These are phyloP conservation scores for Dendrocincla tyrannina DNA, from an alignment of 2,797 vertebrate genomes.

Conservation along the genomic window DNA sequence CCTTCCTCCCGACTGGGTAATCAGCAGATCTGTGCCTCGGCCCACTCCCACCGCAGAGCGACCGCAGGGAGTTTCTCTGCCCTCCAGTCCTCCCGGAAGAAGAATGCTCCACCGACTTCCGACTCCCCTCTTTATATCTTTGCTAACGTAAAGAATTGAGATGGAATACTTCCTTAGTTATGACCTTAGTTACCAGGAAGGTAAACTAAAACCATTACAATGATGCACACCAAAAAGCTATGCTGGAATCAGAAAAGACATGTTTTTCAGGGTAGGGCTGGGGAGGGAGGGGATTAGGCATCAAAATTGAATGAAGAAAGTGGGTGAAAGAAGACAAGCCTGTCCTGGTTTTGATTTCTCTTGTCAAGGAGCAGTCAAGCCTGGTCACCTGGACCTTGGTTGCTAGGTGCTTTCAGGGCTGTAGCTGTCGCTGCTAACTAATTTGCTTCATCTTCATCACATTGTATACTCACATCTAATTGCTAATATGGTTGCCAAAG, in stretches of 20 bases:
- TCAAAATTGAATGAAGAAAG: neutral
- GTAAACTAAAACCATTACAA: no score
- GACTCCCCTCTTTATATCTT: no score
- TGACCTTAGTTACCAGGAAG: no score
- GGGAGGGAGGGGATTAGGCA: accelerated
- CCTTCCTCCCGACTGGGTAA: no score
- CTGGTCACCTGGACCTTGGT: neutral
- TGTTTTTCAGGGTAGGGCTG: accelerated
- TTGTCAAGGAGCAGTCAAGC: neutral
- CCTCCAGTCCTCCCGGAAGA: no score
- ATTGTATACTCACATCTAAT: neutral
- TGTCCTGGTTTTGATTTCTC: neutral
- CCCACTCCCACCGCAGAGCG: no score
- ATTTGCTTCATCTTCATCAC: neutral
- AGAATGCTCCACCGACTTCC: no score
- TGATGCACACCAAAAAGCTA: neutral
- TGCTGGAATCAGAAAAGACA: neutral
- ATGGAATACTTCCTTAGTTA: no score
- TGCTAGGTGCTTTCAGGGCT: neutral
- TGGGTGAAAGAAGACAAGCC: neutral
- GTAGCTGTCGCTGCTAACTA: neutral
- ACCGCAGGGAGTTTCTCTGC: no score
- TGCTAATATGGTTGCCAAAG: neutral
- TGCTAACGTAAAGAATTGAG: no score
- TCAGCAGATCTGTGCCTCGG: no score